Evolutionary conservation across 1,140 invertebrate genomes (phyloP), one percentile per base, ranked within the genome.

Genomic region (Pogonognathellus flavescens): DNA sequence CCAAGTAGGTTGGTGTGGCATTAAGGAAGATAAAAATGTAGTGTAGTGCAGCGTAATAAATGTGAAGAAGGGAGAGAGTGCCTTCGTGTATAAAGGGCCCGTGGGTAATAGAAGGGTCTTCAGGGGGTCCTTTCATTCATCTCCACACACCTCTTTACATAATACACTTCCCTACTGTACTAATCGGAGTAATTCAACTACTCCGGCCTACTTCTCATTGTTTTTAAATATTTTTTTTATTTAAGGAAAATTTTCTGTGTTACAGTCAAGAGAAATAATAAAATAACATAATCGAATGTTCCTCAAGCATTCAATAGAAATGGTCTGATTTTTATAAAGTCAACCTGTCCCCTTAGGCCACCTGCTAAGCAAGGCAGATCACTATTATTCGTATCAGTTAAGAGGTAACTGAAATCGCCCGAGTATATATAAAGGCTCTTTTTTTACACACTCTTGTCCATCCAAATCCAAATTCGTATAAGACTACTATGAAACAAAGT

Each of bases 301-400:
- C 25, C 31, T 76, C 14, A 76, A 76, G 41, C 41, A 76, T 10
- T 76, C 70, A 76, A 76, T 76, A n/a, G 70, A 76, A 76, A 76
- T 9, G 7, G 70, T 9, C 41, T 16, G 57, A 83, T 83, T 83
- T 83, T 83, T 83, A 83, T 66, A 49, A 76, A 85, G 80, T 85
- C 84, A 85, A 85, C 84, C 84, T 85, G 84, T 85, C 84, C 84
- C 84, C 80, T 85, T 85, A 49, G 84, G 84, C 84, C 84, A 85
- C 84, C 84, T 80, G 84, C 84, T 80, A 76, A 8, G 41, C 18
- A 41, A 41, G 31, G 31, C 31, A 41, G 31, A 41, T 41, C 31
- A 41, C 31, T 41, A 41, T 41, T 41, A 41, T 41, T 41, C 31
- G 31, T 41, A 41, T 41, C 31, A 41, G 31, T 6, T 41, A 41